Percentiles rank a stretch among this genome's conserved stretches.
Conservation (phyloP, 2,888 invertebrate species). For the Ophioninae sp. region DNA sequence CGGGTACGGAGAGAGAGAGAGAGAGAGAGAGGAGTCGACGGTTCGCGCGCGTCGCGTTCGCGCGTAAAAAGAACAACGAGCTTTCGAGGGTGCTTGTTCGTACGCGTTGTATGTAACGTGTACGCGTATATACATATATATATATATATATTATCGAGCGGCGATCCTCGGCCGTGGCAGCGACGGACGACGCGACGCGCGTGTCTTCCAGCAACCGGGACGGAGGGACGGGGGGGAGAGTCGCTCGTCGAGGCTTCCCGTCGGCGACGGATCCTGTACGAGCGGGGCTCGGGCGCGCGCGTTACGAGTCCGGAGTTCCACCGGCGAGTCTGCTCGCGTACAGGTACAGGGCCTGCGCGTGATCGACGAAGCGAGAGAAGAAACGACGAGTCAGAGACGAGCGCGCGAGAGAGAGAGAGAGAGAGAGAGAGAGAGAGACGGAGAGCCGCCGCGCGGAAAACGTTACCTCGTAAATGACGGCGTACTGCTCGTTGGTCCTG, state of each 20-base stretch:
- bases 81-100: no score
- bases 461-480: conserved; percentile 96
- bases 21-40: no score
- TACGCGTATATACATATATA: background rate
- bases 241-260: no score
- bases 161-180: no score
- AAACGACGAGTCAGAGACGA: background rate
- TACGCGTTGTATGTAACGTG: background rate
- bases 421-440: background rate
- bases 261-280: no score
- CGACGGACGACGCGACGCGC: no score
- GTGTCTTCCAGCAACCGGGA: no score
- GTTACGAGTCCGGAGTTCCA: conserved; percentile 84
- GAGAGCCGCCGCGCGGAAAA: no score
- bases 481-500: conserved; percentile 95
- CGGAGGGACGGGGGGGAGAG: no score
- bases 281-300: background rate
- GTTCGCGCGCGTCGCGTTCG: no score
- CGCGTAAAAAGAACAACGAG: no score
- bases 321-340: conserved; percentile 93
- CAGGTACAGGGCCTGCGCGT: conserved; percentile 88
- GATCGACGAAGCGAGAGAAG: conserved; percentile 52
- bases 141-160: background rate
- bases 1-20: no score
- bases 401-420: background rate